phyloP scores from a whole-genome alignment of 2,888 invertebrate genomes.

The Aricia artaxerxes region DNA sequence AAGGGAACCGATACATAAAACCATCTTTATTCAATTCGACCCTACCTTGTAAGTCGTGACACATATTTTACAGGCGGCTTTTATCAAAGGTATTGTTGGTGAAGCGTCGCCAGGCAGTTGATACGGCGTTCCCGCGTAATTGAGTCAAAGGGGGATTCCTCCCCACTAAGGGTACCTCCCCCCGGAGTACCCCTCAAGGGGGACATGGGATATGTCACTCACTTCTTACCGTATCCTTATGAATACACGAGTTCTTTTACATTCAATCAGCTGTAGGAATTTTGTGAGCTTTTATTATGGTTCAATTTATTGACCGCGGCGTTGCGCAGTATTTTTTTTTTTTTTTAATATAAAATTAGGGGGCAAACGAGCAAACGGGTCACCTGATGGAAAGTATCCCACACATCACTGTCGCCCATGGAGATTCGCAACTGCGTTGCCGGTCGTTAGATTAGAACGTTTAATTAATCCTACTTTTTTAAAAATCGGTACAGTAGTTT shows the following conservation, averaged over 20 bases:
- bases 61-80: not conserved
- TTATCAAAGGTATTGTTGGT: slow-evolving; percentile 16
- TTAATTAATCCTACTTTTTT: too few species aligned
- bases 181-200: not conserved
- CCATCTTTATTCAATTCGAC: not conserved
- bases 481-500: too few species aligned
- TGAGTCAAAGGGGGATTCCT: slow-evolving; percentile 4
- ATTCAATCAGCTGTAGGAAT: not conserved
- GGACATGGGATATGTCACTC: not conserved
- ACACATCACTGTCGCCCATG: too few species aligned
- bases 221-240: not conserved
- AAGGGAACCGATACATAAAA: not conserved
- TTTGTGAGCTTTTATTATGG: not conserved
- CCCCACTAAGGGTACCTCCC: not conserved
- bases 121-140: slow-evolving; percentile 17
- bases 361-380: not conserved
- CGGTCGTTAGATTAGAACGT: too few species aligned
- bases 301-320: not conserved
- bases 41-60: slow-evolving; percentile 3
- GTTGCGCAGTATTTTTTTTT: too few species aligned
- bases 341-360: too few species aligned
- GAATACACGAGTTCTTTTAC: slow-evolving; percentile 3
- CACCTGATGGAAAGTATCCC: not conserved
- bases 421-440: too few species aligned
- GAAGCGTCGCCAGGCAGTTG: slow-evolving; percentile 11